A percentile compares a stretch with the other conserved stretches of the same genome.
These are phyloP conservation scores for Sebastes kiyomatsui DNA, from an alignment of 2,797 vertebrate species.

Conservation along the genomic window DNA sequence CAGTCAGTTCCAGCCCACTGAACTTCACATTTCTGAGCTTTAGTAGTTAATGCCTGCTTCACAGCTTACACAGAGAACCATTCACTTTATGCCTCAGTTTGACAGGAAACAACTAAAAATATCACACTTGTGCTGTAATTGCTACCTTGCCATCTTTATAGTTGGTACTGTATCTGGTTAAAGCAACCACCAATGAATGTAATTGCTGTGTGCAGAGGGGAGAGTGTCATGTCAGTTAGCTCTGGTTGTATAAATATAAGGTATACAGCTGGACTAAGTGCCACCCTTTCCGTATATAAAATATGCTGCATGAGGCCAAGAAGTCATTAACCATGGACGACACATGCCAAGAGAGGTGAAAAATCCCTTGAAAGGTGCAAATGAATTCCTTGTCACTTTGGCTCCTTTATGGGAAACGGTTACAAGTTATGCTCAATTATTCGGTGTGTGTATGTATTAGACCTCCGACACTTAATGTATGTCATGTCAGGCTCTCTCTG, in stretches of 20 bases:
- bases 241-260: conserved; percentile 80
- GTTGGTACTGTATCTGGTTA: conserved; percentile 79
- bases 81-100: conserved; percentile 76
- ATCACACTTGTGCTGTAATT: conserved; percentile 84
- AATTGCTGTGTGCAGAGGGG: conserved; percentile 81
- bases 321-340: conserved; percentile 61
- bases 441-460: conserved; percentile 12
- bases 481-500: conserved; percentile 41
- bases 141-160: conserved; percentile 81
- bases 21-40: conserved; percentile 51
- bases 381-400: conserved; percentile 49
- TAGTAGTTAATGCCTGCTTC: conserved; percentile 61
- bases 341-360: conserved; percentile 44
- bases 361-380: conserved; percentile 44
- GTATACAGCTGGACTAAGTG: conserved; percentile 73
- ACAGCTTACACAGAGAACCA: conserved; percentile 70
- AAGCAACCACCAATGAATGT: conserved; percentile 81
- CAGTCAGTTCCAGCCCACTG: conserved; percentile 39
- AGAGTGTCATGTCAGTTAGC: conserved; percentile 83
- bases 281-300: conserved; percentile 70
- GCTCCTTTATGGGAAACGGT: conserved; percentile 33
- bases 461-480: conserved; percentile 9
- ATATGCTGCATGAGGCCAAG: conserved; percentile 60
- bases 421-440: conserved; percentile 44
- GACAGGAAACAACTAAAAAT: conserved; percentile 86